These are phyloP conservation scores for Herpailurus yagouaroundi DNA, from an alignment of 2,113 vertebrate genomes.

Conservation along the genomic window DNA sequence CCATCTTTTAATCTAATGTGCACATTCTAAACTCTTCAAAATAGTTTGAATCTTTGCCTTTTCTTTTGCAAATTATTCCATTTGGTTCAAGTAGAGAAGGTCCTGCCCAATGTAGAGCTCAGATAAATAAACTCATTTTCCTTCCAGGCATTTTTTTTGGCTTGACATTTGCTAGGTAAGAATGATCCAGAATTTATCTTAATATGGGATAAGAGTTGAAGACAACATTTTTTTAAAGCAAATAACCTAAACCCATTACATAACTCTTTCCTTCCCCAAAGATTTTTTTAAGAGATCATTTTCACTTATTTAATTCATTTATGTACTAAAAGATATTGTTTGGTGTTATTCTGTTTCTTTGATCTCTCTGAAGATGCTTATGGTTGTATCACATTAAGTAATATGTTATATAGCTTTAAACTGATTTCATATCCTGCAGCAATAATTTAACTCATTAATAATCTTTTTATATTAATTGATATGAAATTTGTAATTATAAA, in stretches of 20 bases:
- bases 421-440: background rate
- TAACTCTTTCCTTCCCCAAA: background rate
- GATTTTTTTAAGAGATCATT: background rate
- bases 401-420: background rate
- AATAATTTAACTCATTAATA: conserved; percentile 16
- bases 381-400: background rate
- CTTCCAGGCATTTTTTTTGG: background rate
- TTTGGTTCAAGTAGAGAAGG: background rate
- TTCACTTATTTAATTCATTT: background rate
- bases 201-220: background rate
- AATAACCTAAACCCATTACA: background rate
- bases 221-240: conserved; percentile 39
- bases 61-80: background rate
- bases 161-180: background rate
- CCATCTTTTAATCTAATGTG: background rate
- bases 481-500: too few species aligned
- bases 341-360: conserved; percentile 3
- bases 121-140: background rate
- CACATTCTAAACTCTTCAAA: background rate
- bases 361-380: background rate
- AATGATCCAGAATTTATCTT: conserved; percentile 29
- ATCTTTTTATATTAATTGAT: conserved; percentile 1
- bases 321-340: background rate
- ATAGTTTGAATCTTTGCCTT: background rate
- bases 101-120: background rate